Conservation (phyloP, 2,888 invertebrate genomes). For the Sphaeridia pumilis region DNA sequence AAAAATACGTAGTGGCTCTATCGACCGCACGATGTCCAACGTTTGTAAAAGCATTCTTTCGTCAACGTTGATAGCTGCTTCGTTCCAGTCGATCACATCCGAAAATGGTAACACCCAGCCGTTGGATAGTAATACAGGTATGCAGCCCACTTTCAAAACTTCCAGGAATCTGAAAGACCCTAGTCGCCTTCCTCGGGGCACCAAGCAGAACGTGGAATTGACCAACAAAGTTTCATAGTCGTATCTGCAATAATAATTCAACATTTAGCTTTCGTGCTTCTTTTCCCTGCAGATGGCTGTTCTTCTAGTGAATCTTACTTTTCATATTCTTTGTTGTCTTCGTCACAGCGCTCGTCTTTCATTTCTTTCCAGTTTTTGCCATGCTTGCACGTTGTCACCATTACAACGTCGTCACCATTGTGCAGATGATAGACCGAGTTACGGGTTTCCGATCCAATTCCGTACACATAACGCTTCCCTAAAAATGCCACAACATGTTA, state of each 20-base stretch:
- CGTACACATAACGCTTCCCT: constrained; percentile 93
- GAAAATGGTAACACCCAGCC: constrained; percentile 94
- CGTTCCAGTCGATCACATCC: constrained; percentile 93
- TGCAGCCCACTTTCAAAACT: constrained; percentile 89
- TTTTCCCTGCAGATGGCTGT: too few species aligned
- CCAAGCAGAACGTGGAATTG: constrained; percentile 96
- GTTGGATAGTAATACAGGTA: constrained; percentile 93
- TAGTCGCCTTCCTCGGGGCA: constrained; percentile 88
- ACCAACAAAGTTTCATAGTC: constrained; percentile 89
- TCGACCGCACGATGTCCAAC: constrained; percentile 82
- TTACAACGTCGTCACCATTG: constrained; percentile 81
- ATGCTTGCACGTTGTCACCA: constrained; percentile 95
- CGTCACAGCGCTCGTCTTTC: constrained; percentile 90
- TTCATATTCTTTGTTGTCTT: constrained; percentile 93
- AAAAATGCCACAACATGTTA: too few species aligned
- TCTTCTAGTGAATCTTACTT: too few species aligned
- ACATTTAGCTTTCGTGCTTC: not conserved
- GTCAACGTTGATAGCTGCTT: constrained; percentile 86
- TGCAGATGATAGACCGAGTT: constrained; percentile 97
- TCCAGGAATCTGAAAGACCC: constrained; percentile 97
- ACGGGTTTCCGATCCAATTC: constrained; percentile 94
- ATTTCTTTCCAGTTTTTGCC: constrained; percentile 96
- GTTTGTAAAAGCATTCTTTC: constrained; percentile 80
- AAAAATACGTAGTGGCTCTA: constrained; percentile 68
- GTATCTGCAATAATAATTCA: constrained; percentile 50